Conservation (phyloP, 1,140 invertebrate genomes). For the Panagrolaimus sp. region DNA sequence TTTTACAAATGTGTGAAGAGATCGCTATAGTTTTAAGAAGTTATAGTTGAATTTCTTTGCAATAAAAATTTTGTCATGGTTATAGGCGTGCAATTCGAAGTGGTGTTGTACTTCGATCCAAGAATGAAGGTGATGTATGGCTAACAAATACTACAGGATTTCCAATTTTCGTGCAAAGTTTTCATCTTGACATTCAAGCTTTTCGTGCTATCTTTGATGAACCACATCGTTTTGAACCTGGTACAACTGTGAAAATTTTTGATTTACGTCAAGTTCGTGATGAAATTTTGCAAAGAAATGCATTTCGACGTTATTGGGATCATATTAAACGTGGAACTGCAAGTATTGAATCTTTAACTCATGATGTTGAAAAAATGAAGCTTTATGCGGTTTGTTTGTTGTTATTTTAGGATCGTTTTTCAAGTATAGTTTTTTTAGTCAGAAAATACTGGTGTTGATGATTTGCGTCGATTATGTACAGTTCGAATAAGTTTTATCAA, state of each 20-base stretch:
- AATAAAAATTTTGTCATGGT: neutral
- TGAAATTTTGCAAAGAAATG: conserved; percentile 2
- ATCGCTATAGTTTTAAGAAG: too few species aligned
- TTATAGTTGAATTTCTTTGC: too few species aligned
- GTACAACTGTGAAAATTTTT: conserved; percentile 6
- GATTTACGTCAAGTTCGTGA: neutral
- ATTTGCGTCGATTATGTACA: conserved; percentile 7
- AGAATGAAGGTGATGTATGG: conserved; percentile 9
- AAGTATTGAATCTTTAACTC: neutral
- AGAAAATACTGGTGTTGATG: neutral
- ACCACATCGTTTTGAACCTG: neutral
- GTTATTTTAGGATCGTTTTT: neutral
- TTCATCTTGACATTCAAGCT: conserved; percentile 5
- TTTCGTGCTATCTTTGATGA: neutral
- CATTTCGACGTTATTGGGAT: conserved; percentile 4
- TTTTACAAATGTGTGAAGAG: too few species aligned
- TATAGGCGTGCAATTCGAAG: conserved; percentile 4
- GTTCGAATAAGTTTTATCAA: conserved; percentile 4
- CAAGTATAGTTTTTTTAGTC: neutral
- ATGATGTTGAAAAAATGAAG: conserved; percentile 10
- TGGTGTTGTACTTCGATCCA: neutral
- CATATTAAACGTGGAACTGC: neutral
- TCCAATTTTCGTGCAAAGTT: neutral
- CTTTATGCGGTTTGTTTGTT: neutral
- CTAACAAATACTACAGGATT: neutral